Conservation (phyloP, 2,113 vertebrate species). For the Nanorana parkeri region DNA sequence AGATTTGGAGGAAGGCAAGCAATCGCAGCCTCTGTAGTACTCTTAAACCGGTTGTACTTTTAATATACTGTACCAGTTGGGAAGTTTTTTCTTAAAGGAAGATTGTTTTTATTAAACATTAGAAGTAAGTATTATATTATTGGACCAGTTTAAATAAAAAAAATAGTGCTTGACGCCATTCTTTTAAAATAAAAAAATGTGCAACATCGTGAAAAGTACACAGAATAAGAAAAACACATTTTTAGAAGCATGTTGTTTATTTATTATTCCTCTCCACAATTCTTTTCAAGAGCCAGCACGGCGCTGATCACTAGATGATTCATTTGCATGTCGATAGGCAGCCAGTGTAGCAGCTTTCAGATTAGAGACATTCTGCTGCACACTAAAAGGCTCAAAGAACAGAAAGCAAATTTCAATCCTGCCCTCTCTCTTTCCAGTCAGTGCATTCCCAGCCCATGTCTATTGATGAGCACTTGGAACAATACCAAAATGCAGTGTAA, state of each 20-base stretch:
- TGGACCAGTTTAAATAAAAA: too few relatives aligned
- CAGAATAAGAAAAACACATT: background rate
- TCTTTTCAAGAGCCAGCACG: constrained; percentile 70
- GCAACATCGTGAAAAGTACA: too few relatives aligned
- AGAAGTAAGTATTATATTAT: too few relatives aligned
- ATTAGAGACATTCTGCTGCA: constrained; percentile 89
- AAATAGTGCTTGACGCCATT: too few relatives aligned
- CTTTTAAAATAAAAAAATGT: too few relatives aligned
- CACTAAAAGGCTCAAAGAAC: constrained; percentile 86
- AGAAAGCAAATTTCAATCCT: constrained; percentile 81
- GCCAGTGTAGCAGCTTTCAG: constrained; percentile 77
- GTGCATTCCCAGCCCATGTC: constrained; percentile 80
- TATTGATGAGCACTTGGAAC: constrained; percentile 87
- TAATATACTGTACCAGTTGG: too few relatives aligned
- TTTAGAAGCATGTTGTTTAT: background rate
- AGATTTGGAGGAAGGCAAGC: too few relatives aligned
- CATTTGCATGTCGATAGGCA: constrained; percentile 85
- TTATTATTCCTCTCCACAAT: constrained; percentile 54
- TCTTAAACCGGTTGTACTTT: too few relatives aligned
- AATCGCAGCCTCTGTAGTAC: too few relatives aligned
- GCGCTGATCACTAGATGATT: constrained; percentile 71
- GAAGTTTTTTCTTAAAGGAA: too few relatives aligned
- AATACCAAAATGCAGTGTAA: constrained; percentile 86
- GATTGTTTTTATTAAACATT: too few relatives aligned
- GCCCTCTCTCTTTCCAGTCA: constrained; percentile 84